Conservation (phyloP, 2,888 invertebrate species). For the Cataglyphis cursor region DNA sequence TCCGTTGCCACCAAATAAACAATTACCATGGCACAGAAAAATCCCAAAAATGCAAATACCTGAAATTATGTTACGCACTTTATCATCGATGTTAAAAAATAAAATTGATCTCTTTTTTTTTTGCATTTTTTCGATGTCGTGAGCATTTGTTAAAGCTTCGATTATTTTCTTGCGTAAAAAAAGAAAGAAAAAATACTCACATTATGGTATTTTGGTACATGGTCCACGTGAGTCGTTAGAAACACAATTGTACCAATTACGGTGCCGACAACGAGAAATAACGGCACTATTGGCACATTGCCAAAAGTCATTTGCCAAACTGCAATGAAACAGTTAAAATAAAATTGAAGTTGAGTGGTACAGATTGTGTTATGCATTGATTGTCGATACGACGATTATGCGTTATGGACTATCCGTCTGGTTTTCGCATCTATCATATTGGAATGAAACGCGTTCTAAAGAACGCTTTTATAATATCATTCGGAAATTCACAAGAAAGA, state of each 20-base stretch:
- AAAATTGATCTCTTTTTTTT: background rate
- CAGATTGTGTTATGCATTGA: constrained; percentile 24
- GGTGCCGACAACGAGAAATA: constrained; percentile 72
- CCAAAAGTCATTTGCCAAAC: constrained; percentile 77
- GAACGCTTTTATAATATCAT: background rate
- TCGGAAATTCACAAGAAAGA: background rate
- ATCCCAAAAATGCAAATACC: constrained; percentile 88
- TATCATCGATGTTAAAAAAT: background rate
- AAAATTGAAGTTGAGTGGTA: constrained; percentile 53
- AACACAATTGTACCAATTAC: constrained; percentile 77
- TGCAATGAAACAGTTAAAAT: constrained; percentile 69
- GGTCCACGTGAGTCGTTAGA: constrained; percentile 74
- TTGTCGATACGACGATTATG: constrained; percentile 17
- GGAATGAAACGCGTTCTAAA: background rate
- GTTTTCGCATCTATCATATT: background rate
- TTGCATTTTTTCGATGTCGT: background rate
- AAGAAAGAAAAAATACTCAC: constrained; percentile 76
- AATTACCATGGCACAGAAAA: constrained; percentile 88
- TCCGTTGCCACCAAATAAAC: constrained; percentile 90
- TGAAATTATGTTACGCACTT: constrained; percentile 62
- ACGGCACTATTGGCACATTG: constrained; percentile 75
- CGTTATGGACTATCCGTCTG: constrained; percentile 23
- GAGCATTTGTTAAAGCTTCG: background rate
- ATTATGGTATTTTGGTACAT: constrained; percentile 82
- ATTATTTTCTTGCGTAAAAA: background rate